A percentile compares a stretch with the other conserved stretches of the same genome.
These are phyloP conservation scores for Pterocles orientalis DNA, from an alignment of 2,113 vertebrate genomes.

Conservation along the genomic window DNA sequence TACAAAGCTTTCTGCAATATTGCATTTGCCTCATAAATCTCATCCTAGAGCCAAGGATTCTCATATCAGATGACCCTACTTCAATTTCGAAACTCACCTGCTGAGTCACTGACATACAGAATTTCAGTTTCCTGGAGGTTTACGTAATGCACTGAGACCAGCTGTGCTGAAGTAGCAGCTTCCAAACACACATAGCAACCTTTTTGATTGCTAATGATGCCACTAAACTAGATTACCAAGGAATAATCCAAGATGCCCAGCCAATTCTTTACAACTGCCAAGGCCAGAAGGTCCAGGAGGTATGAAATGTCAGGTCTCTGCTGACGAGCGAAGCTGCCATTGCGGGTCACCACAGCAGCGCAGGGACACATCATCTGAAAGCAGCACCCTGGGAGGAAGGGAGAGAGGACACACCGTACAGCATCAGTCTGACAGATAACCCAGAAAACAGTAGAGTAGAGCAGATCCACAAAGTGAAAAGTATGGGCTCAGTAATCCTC, in stretches of 20 bases:
- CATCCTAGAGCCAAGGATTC: background rate
- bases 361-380: background rate
- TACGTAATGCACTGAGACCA: background rate
- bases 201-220: background rate
- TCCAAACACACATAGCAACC: background rate
- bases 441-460: background rate
- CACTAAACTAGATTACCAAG: background rate
- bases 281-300: background rate
- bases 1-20: background rate
- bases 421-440: background rate
- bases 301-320: background rate
- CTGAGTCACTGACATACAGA: background rate
- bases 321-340: accelerated
- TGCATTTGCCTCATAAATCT: background rate
- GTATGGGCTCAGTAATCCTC: background rate
- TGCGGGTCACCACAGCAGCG: background rate
- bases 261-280: background rate
- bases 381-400: background rate
- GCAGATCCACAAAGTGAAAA: background rate
- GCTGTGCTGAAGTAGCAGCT: background rate
- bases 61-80: background rate
- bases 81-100: background rate
- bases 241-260: background rate
- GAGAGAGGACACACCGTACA: background rate
- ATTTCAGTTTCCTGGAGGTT: background rate